A percentile compares a stretch with the other conserved stretches of the same genome.
Conservation (phyloP, 2,888 invertebrate species). For the Cephonodes hylas region DNA sequence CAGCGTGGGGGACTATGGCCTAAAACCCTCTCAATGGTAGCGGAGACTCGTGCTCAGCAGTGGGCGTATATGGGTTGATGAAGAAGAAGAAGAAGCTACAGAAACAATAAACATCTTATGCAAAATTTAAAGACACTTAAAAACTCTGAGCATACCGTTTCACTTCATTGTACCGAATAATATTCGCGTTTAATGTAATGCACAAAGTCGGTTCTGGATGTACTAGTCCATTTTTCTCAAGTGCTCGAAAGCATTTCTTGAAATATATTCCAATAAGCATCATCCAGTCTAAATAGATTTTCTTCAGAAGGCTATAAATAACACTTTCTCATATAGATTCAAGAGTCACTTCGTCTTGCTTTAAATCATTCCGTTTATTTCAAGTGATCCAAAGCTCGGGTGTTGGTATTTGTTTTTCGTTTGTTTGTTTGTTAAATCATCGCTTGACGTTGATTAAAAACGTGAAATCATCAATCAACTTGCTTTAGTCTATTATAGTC, state of each 20-base stretch:
- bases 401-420: background rate
- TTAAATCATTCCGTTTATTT: background rate
- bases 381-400: background rate
- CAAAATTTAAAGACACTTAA: too few species aligned
- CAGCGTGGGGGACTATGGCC: too few species aligned
- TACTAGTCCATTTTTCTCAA: background rate
- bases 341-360: background rate
- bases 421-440: too few species aligned
- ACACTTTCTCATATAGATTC: background rate
- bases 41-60: too few species aligned
- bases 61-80: too few species aligned
- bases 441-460: too few species aligned
- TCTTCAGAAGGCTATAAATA: background rate
- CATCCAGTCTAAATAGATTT: background rate
- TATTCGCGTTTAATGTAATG: background rate
- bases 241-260: background rate
- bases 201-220: background rate
- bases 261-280: background rate
- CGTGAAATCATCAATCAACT: too few species aligned
- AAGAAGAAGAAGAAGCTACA: too few species aligned
- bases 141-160: too few species aligned
- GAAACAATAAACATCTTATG: too few species aligned
- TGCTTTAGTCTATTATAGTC: too few species aligned
- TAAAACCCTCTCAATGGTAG: too few species aligned
- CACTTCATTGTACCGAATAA: background rate